These are phyloP conservation scores for Vombatus ursinus DNA, from an alignment of 2,113 vertebrate genomes.

Conservation along the genomic window DNA sequence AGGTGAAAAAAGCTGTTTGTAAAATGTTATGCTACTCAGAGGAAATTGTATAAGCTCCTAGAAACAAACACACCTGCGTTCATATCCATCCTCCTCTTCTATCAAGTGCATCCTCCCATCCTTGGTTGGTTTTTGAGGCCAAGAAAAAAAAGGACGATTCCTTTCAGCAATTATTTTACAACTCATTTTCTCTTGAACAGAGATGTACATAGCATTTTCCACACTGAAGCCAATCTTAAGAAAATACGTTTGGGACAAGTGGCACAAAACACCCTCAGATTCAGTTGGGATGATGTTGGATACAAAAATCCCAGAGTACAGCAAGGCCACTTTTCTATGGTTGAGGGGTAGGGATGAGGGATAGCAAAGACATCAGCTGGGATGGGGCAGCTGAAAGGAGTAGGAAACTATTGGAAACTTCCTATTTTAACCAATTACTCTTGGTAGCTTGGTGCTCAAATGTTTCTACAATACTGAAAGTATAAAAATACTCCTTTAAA, in stretches of 20 bases:
- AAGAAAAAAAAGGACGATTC: constrained; percentile 13
- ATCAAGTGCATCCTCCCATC: not conserved
- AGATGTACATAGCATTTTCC: not conserved
- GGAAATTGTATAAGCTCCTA: constrained; percentile 38
- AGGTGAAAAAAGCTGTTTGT: not conserved
- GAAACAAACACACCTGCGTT: not conserved
- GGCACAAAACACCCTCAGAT: not conserved
- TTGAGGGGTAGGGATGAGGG: not conserved
- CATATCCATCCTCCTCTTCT: not conserved
- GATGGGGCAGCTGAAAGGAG: not conserved
- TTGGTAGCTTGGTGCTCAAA: not conserved
- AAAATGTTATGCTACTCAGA: not conserved
- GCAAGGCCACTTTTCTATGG: not conserved
- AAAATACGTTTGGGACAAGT: not conserved
- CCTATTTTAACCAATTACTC: not conserved
- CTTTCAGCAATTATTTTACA: constrained; percentile 1
- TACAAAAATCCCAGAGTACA: not conserved
- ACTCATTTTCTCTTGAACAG: not conserved
- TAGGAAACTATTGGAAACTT: not conserved
- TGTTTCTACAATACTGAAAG: not conserved
- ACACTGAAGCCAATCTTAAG: not conserved
- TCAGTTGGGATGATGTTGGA: not conserved
- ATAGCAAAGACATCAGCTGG: not conserved
- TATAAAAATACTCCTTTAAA: not conserved
- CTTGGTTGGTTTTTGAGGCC: constrained; percentile 20